Percentiles rank a stretch among this genome's conserved stretches.
Evolutionary conservation across 2,113 vertebrate genomes (phyloP).

Genomic region (Vanacampus margaritifer): DNA sequence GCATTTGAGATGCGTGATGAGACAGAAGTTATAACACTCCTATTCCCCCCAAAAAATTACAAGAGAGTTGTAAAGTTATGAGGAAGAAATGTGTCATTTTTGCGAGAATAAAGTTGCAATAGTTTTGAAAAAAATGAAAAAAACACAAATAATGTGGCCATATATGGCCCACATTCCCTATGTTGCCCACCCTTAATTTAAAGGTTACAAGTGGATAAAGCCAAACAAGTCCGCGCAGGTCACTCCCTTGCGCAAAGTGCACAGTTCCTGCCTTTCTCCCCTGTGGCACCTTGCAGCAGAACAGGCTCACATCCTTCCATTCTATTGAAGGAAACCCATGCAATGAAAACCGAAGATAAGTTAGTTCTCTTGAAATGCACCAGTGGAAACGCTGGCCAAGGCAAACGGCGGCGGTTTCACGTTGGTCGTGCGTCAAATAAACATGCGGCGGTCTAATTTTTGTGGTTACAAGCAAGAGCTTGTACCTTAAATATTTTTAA

Average conservation of each 20-base stretch:
- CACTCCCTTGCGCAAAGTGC: conserved; percentile 42
- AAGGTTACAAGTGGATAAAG: conserved; percentile 34
- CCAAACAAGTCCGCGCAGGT: conserved; percentile 45
- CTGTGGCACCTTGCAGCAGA: conserved; percentile 48
- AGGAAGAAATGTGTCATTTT: no score
- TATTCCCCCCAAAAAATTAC: no score
- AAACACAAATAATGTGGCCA: no score
- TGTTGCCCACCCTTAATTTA: not conserved
- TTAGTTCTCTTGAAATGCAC: conserved; percentile 1
- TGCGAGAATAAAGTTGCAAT: no score
- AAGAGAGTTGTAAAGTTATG: no score
- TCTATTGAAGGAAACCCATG: conserved; percentile 67
- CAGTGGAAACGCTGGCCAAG: not conserved
- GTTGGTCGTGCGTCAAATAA: not conserved
- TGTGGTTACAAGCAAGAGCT: not conserved
- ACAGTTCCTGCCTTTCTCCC: conserved; percentile 72
- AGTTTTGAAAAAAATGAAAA: no score
- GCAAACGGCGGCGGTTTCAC: not conserved
- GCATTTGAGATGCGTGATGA: no score
- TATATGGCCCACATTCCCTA: not conserved
- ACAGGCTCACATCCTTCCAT: conserved; percentile 73
- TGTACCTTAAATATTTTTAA: not conserved
- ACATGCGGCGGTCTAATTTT: not conserved
- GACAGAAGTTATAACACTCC: no score
- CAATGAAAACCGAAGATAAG: conserved; percentile 47